Base-by-base conservation (phyloP, 37 sponge, comb jelly and placozoan species). In the Oscarella lobularis region DNA sequence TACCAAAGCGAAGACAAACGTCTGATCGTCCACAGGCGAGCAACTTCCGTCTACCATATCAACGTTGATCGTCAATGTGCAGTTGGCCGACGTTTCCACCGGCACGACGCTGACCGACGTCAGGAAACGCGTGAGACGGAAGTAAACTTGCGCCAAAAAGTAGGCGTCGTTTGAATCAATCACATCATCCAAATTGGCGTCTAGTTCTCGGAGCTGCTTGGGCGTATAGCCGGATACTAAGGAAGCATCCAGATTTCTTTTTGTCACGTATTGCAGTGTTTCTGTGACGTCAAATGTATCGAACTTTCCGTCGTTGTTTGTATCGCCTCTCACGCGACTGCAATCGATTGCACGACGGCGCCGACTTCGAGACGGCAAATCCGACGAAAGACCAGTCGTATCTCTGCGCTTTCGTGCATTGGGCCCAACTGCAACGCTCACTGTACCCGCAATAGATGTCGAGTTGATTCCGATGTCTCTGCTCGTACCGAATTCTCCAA, bases 91-190 rank as follows among this genome's bases (percentile, higher is more conserved):
- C 33, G 14, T 73, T 9, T 38, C 74, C 4, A 81, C 80, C 1
- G 83, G 39, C 1, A 31, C 3, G 20, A 89, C 0, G 1, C 60
- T 1, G 0, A 81, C 1, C 0, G 38, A 9, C 35, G 67, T 38
- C 27, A 82, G 66, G 35, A 89, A 85, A 3, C 77, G 66, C 1
- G 74, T 66, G 20, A 85, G 39, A 29, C 82, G 33, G 36, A 85
- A 79, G 60, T 78, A 14, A 32, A 20, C 71, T 20, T 68, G 6
- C 5, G 6, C 33, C 71, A 68, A 68, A 14, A 68, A 68, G 6
- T 29, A 14, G 6, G 71, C 71, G 31, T 68, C 71, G 4, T 68
- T 14, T 4, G 71, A 68, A 35, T 68, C 31, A 4, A 68, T 68
- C 5, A 4, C 5, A 30, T 35, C 71, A 68, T 68, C 71, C 29